A percentile compares a stretch with the other conserved stretches of the same genome.
Conservation (phyloP, 2,797 vertebrate genomes). For the Falco naumanni region DNA sequence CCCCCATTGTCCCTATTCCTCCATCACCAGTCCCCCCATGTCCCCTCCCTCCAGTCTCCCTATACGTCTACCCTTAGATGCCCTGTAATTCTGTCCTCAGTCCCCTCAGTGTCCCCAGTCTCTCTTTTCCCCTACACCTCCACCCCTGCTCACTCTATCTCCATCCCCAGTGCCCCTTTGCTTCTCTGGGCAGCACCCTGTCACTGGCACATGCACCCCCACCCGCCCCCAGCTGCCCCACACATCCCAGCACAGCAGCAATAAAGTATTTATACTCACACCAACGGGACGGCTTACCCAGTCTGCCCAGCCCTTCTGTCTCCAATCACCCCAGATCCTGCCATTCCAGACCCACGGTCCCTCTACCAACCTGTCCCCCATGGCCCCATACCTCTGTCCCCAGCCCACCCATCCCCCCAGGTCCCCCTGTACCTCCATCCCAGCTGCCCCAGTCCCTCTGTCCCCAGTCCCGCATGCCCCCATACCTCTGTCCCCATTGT, state of each 20-base stretch:
- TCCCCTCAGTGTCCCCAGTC: neutral
- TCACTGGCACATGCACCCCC: neutral
- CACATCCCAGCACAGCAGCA: constrained; percentile 21
- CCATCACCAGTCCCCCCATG: neutral
- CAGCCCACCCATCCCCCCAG: neutral
- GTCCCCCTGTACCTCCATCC: neutral
- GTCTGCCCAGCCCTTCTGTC: neutral
- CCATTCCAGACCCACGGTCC: neutral
- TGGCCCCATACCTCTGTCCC: neutral
- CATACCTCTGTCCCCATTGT: neutral
- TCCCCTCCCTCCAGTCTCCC: neutral
- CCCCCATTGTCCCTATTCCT: neutral
- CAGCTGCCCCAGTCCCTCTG: neutral
- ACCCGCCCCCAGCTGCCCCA: neutral
- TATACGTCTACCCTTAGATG: neutral
- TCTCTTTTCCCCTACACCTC: neutral
- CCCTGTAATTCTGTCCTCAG: neutral
- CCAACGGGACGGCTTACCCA: rapidly evolving
- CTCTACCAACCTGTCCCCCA: rapidly evolving
- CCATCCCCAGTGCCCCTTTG: neutral
- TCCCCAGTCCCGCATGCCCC: neutral
- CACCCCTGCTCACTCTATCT: neutral
- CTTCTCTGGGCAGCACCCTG: neutral
- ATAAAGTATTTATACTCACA: constrained; percentile 57
- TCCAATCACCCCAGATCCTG: neutral